phyloP scores from a whole-genome alignment of 1,140 invertebrate species.

The Drosophila virilis region DNA sequence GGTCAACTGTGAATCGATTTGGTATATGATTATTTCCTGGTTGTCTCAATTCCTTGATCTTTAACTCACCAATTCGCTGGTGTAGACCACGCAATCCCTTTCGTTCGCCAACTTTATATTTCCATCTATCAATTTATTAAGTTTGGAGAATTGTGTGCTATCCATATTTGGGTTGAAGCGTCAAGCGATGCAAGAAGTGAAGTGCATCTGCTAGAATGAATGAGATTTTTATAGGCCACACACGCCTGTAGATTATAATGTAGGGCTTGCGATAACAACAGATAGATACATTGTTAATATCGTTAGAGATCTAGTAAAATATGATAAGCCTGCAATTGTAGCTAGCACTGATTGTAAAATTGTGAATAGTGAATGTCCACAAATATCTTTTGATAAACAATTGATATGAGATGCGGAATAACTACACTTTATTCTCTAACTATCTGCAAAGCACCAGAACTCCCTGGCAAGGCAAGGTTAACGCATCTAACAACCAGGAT shows the following conservation, averaged over 20 bases:
- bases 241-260: slow-evolving; percentile 4
- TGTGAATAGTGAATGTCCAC: not conserved
- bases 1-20: slow-evolving; percentile 6
- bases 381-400: not conserved
- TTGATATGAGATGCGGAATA: not conserved
- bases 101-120: not conserved
- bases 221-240: slow-evolving; percentile 14
- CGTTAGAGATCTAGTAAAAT: not conserved
- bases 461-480: no score
- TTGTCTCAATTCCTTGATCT: no score
- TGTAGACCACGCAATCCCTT: slow-evolving; percentile 42
- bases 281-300: slow-evolving; percentile 11
- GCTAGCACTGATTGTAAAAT: not conserved
- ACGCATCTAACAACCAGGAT: no score
- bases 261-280: slow-evolving; percentile 11
- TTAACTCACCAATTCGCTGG: slow-evolving; percentile 25
- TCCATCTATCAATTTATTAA: slow-evolving; percentile 30
- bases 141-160: slow-evolving; percentile 48
- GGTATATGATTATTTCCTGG: not conserved
- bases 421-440: not conserved
- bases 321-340: slow-evolving; percentile 6
- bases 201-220: slow-evolving; percentile 7
- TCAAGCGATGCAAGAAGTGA: slow-evolving; percentile 1
- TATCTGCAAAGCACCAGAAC: no score
- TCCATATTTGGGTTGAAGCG: slow-evolving; percentile 45